Conservation (phyloP, 2,113 vertebrate species). For the Aspidoscelis tigris region DNA sequence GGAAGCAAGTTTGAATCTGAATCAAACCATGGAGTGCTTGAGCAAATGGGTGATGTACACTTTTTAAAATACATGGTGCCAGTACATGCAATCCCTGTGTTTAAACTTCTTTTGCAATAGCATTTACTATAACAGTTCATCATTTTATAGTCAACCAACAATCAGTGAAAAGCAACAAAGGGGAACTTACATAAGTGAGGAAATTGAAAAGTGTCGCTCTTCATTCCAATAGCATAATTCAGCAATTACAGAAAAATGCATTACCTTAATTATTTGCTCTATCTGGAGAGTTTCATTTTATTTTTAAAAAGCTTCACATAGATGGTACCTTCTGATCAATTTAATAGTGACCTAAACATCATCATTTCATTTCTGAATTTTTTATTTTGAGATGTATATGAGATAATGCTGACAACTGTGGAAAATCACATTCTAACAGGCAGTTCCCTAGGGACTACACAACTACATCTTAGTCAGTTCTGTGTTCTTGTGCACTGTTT, state of each 20-base stretch:
- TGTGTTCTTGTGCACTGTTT: slow-evolving; percentile 64
- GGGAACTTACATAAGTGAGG: neutral
- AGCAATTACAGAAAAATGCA: neutral
- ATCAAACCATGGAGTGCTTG: neutral
- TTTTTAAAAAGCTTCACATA: neutral
- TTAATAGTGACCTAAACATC: slow-evolving; percentile 1
- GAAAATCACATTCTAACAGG: slow-evolving; percentile 65
- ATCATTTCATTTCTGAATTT: slow-evolving; percentile 45
- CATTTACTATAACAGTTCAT: neutral
- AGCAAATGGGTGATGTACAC: neutral
- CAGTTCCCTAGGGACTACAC: slow-evolving; percentile 61
- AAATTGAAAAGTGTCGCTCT: neutral
- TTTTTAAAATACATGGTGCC: neutral
- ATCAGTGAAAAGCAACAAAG: neutral
- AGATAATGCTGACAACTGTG: slow-evolving; percentile 58
- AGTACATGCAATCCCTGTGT: neutral
- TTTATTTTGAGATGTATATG: slow-evolving; percentile 27
- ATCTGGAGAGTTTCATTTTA: neutral
- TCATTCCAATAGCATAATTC: neutral
- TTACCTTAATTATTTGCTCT: slow-evolving; percentile 17
- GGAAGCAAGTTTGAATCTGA: too few relatives aligned
- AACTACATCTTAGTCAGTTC: slow-evolving; percentile 46
- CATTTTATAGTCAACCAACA: neutral
- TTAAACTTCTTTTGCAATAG: neutral
- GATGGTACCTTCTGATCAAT: slow-evolving; percentile 11